Base-by-base conservation (phyloP, 1,140 invertebrate genomes). In the Pollicipes pollicipes region DNA sequence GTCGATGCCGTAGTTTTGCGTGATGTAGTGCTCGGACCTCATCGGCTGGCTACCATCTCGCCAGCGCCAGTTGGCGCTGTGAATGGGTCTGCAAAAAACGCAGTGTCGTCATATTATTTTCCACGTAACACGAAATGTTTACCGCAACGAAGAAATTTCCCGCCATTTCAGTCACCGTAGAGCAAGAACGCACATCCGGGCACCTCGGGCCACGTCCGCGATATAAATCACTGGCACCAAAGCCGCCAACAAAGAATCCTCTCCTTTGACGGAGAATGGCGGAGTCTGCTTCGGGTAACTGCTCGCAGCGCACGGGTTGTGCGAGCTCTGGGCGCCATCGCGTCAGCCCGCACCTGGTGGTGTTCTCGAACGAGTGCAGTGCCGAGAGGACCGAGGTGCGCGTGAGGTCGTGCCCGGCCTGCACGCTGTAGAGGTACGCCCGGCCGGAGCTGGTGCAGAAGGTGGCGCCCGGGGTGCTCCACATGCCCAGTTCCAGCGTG, bases 341-440 rank as follows among this genome's bases (percentile, higher is more conserved):
- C n/a, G n/a, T n/a, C n/a, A n/a, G n/a, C 31, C 26, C 64, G 30
- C 69, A 75, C 71, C 69, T 74, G 28, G 29, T 58, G 21, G 26
- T 68, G 24, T 74, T 69, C 70, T 82, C 81, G 45, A 82, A 77
- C 30, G 73, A 70, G 70, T 77, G 74, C 67, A 82, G 73, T 28
- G 73, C 74, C 63, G 78, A 74, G 3, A 79, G 71, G 66, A 82
- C 76, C 16, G 77, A 74, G 10, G 75, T 73, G 30, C 75, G 75
- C 10, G 76, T 79, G 2, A 82, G 75, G 63, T 78, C 78, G 69
- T 82, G 81, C 13, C 79, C 80, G 28, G 79, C 80, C 71, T 82
- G 81, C 71, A 79, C 75, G 37, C 73, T 71, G 73, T 79, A 78
- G 32, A 77, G 70, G 17, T 77, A 64, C 30, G 73, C 72, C 58